Percentiles rank a stretch among this genome's conserved stretches.
phyloP scores from a whole-genome alignment of 2,113 vertebrate species.

The Nycticryphes semicollaris region DNA sequence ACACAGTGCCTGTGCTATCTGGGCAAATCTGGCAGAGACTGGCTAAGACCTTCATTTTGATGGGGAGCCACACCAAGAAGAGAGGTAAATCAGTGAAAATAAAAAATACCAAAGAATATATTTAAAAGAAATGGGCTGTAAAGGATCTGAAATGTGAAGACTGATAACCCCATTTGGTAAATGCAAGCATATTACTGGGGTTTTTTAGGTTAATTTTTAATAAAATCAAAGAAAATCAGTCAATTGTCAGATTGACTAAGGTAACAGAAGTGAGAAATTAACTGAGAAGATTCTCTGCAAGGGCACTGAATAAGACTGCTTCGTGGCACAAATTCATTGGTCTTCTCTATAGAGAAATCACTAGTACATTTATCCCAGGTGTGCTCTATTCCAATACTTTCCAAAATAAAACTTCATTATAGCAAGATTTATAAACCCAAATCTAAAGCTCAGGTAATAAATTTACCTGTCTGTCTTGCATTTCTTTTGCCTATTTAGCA shows the following conservation, averaged over 20 bases:
- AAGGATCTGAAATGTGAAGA: neutral
- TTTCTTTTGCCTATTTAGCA: neutral
- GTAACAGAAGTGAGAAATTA: neutral
- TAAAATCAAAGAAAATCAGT: neutral
- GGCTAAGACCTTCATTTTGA: neutral
- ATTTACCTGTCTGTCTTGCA: neutral
- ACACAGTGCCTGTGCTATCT: neutral
- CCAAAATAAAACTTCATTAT: neutral
- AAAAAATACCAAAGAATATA: neutral
- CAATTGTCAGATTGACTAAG: neutral
- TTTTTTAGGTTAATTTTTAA: neutral
- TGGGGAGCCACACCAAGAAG: neutral
- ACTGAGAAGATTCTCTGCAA: neutral
- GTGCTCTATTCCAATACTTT: neutral
- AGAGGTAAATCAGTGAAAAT: neutral
- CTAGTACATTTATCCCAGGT: neutral
- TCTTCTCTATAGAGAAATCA: neutral
- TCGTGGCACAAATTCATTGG: neutral
- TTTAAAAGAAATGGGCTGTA: neutral
- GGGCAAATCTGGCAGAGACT: neutral
- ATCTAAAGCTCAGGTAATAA: neutral
- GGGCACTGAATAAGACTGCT: neutral
- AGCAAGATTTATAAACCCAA: neutral
- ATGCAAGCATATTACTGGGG: neutral
- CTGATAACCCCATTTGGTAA: neutral